Base-by-base conservation (phyloP, 2,797 vertebrate species). In the Sebastiscus tertius region DNA sequence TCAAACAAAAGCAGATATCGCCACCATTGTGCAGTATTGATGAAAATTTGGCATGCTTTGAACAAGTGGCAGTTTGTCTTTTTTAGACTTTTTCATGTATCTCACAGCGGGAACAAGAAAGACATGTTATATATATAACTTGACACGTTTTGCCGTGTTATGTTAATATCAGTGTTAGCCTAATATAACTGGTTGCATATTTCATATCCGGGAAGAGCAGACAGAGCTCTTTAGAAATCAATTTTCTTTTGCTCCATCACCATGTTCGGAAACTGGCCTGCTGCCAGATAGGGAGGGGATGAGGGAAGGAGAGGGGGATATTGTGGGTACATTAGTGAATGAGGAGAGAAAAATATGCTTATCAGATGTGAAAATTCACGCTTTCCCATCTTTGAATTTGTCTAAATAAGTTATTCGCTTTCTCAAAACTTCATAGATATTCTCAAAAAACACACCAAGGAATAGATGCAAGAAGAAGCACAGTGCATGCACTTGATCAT, bases 191-290 rank as follows among this genome's bases (percentile, higher is more conserved):
- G 34, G 86, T 86, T 92, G 83, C 75, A 86, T 87, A 87, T 93
- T 94, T 94, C 82, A 92, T 92, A 92, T 91, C 85, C 79, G 73
- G 79, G 79, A 58, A 72, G 55, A 79, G 86, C 82, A 90, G 87
- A 91, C 72, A 89, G 65, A 84, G 86, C 85, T 91, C 88, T 94
- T 94, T 92, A 91, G 87, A 92, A 94, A 94, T 95, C 92, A 93
- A 93, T 94, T 94, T 92, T 91, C 83, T 90, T 92, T 90, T 91
- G 71, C 89, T 90, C 90, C 87, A 90, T 93, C 86, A 83, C 87
- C 64, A 62, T 80, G 87, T 78, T 85, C 13, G 63, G 81, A 92
- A 90, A 86, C 81, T 92, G 90, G 89, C 86, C 69, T 6, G 46
- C 62, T 80, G 87, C 91, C 92, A 93, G 78, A 82, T 59, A 10